Evolutionary conservation across 2,797 vertebrate species (phyloP).

Genomic region (Cirrhinus molitorella): DNA sequence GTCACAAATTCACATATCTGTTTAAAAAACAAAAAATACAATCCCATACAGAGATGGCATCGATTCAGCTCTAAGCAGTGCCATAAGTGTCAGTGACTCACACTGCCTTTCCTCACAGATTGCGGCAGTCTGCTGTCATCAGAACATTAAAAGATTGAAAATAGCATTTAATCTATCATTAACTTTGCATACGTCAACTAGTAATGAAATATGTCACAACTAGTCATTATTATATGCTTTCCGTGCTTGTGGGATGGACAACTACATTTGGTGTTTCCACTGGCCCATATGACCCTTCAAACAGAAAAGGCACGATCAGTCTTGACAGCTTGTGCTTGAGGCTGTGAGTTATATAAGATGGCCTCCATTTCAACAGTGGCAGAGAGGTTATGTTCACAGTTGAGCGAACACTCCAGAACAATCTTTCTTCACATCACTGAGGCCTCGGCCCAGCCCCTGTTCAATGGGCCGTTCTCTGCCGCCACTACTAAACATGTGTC

Average conservation of each 20-base stretch:
- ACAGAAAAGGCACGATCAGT: conserved; percentile 44
- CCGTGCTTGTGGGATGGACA: not conserved
- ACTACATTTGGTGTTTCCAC: conserved; percentile 20
- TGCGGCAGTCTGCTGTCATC: not conserved
- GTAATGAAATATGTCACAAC: not conserved
- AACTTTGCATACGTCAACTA: not conserved
- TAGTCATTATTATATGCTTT: not conserved
- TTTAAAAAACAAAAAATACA: not conserved
- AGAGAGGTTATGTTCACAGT: conserved; percentile 40
- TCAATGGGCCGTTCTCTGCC: not conserved
- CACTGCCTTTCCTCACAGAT: not conserved
- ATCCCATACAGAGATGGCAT: not conserved
- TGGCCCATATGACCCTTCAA: conserved; percentile 31
- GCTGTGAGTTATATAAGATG: conserved; percentile 63
- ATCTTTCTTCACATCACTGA: conserved; percentile 37
- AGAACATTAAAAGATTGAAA: not conserved
- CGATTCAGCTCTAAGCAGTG: not conserved
- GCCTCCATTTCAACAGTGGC: conserved; percentile 49
- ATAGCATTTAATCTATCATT: not conserved
- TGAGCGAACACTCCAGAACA: conserved; percentile 6
- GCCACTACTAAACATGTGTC: not conserved
- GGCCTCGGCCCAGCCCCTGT: not conserved
- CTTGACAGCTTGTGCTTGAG: conserved; percentile 55
- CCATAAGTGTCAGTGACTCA: conserved; percentile 11
- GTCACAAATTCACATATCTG: not conserved